These are phyloP conservation scores for Dromaius novaehollandiae DNA, from an alignment of 2,113 vertebrate genomes.

Conservation along the genomic window DNA sequence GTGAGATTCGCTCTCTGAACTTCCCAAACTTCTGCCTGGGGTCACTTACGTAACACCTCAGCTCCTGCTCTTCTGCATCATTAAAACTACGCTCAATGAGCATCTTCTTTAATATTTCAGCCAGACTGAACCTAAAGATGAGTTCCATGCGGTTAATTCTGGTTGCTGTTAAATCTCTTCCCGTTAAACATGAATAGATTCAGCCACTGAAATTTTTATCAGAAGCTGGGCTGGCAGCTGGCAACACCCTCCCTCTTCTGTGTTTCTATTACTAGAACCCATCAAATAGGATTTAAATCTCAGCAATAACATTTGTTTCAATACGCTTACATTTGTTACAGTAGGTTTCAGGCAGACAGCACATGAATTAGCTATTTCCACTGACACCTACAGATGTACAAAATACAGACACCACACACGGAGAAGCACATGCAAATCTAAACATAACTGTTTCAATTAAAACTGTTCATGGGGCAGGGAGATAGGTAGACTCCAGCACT, in stretches of 20 bases:
- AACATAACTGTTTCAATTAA: not conserved
- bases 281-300: constrained; percentile 6
- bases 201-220: not conserved
- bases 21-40: not conserved
- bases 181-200: not conserved
- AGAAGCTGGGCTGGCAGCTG: not conserved
- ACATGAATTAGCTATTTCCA: constrained; percentile 31
- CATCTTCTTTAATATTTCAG: not conserved
- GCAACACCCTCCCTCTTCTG: not conserved
- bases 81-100: not conserved
- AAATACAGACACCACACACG: not conserved
- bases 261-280: not conserved
- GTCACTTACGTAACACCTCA: not conserved
- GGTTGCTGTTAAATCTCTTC: not conserved
- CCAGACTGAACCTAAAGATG: not conserved
- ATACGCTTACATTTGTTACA: not conserved
- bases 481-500: not conserved
- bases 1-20: not conserved
- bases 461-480: not conserved
- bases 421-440: not conserved
- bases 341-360: not conserved
- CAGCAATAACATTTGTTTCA: constrained; percentile 6
- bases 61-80: not conserved
- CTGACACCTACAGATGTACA: not conserved
- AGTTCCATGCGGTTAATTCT: not conserved